Evolutionary conservation across 2,797 vertebrate species (phyloP), one percentile per base, ranked within the genome.

Genomic region (Sebastes kiyomatsui): DNA sequence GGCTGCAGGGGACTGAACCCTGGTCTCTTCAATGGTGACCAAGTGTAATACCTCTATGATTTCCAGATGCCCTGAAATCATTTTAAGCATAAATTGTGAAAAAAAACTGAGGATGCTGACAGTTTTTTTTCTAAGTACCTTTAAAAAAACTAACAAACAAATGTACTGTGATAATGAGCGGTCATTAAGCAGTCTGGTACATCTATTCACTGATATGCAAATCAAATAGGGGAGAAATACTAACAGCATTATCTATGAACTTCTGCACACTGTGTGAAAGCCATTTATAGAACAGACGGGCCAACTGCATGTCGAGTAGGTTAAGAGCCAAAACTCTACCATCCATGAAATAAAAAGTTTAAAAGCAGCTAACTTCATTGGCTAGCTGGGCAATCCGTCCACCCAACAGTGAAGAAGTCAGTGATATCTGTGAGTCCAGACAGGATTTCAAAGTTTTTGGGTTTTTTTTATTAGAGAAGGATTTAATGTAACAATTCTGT

Each of bases 1-100:
- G 6, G 73, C 88, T 92, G 56, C 70, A 79, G 86, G 87, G 67
- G 64, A 70, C 54, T 25, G 66, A 79, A 83, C 83, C 67, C 33
- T 25, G 30, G 35, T 60, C 38, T 30, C 67, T 70, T 66, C 72
- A 59, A 1, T 30, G 30, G 58, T 55, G 32, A 66, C 32, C 28
- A 30, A 42, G 4, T 20, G 12, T 61, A 9, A 73, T 5, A 59
- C 54, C 23, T 14, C 12, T 42, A 33, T 30, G 18, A 74, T 25
- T 67, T 58, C n/a, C 55, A 71, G 8, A 73, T 49, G 54, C 74
- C 54, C 71, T 62, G 18, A 42, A 75, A 71, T 22, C 7, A 70
- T 65, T 82, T 67, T 12, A 27, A 71, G 55, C 23, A 70, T 67
- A 38, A 61, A 20, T 25, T 32, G 12, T 35, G 5, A 7, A 62